These are phyloP conservation scores for Varroa destructor DNA, from an alignment of 1,140 invertebrate species.

Conservation along the genomic window DNA sequence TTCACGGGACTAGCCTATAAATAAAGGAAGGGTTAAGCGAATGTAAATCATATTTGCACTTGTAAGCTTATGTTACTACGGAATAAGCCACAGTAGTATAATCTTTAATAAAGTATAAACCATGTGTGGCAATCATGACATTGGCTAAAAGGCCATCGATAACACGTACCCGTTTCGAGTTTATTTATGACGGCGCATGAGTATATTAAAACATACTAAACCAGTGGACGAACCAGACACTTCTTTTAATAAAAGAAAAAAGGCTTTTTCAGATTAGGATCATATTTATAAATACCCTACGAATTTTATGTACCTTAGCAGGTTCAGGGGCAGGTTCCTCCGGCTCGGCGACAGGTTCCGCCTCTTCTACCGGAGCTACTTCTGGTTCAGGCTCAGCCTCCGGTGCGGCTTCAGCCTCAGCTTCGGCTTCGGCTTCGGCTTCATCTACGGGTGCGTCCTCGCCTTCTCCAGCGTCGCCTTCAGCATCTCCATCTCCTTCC, in stretches of 20 bases:
- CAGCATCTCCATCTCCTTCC: background rate
- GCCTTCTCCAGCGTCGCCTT: background rate
- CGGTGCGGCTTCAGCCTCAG: background rate
- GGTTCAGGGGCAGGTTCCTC: conserved; percentile 14
- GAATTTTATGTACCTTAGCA: background rate
- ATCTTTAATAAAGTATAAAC: background rate
- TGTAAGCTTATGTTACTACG: background rate
- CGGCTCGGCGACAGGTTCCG: conserved; percentile 8
- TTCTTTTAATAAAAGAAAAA: too few relatives aligned
- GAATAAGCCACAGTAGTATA: background rate
- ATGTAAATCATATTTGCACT: background rate
- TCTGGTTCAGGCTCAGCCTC: background rate
- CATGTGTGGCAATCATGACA: too few relatives aligned
- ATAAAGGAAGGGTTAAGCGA: background rate
- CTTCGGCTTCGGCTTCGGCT: background rate
- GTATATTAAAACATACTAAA: too few relatives aligned
- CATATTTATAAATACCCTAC: too few relatives aligned
- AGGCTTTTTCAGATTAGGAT: too few relatives aligned
- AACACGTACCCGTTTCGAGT: too few relatives aligned
- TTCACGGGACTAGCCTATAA: conserved; percentile 12
- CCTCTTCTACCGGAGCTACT: background rate
- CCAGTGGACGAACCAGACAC: too few relatives aligned
- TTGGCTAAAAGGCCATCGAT: too few relatives aligned
- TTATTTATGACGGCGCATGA: too few relatives aligned
- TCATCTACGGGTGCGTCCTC: conserved; percentile 1